phyloP scores from a whole-genome alignment of 92 coral and sea anemone species.

The Palythoa caribaeorum region DNA sequence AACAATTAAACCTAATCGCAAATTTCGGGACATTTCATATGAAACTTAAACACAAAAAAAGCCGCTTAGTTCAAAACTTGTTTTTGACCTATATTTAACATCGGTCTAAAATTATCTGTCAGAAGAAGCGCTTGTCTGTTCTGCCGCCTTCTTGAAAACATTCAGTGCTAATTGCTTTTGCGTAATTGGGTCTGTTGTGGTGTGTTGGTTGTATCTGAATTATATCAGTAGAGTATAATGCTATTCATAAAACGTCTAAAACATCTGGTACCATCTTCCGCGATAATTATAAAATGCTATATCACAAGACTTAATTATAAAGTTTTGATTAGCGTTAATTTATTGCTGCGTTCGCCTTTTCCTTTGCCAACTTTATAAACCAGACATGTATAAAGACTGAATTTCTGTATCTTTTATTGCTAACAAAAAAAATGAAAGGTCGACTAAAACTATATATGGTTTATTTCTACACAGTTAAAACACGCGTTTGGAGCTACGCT shows the following conservation, averaged over 20 bases:
- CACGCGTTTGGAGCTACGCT: constrained; percentile 57
- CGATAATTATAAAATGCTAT: constrained; percentile 14
- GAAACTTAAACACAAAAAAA: constrained; percentile 26
- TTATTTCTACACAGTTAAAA: constrained; percentile 20
- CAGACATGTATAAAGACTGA: constrained; percentile 1
- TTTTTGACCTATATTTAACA: constrained; percentile 31
- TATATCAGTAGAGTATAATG: constrained; percentile 53
- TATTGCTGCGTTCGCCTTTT: background rate
- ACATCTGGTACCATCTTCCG: constrained; percentile 64
- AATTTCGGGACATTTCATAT: background rate
- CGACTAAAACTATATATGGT: constrained; percentile 9
- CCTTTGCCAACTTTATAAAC: background rate
- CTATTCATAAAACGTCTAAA: constrained; percentile 62
- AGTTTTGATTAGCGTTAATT: constrained; percentile 34
- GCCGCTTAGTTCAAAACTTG: constrained; percentile 16
- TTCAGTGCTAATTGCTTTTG: constrained; percentile 60
- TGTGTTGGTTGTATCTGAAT: constrained; percentile 48
- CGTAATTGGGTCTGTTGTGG: constrained; percentile 70
- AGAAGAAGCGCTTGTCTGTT: background rate
- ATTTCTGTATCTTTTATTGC: background rate
- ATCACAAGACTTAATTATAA: constrained; percentile 51
- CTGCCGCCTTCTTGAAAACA: constrained; percentile 56
- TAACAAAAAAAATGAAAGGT: background rate
- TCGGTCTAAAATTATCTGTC: constrained; percentile 21
- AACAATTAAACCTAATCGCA: constrained; percentile 15